Conservation (phyloP, 2,888 invertebrate species). For the Ormyrus pomaceus region DNA sequence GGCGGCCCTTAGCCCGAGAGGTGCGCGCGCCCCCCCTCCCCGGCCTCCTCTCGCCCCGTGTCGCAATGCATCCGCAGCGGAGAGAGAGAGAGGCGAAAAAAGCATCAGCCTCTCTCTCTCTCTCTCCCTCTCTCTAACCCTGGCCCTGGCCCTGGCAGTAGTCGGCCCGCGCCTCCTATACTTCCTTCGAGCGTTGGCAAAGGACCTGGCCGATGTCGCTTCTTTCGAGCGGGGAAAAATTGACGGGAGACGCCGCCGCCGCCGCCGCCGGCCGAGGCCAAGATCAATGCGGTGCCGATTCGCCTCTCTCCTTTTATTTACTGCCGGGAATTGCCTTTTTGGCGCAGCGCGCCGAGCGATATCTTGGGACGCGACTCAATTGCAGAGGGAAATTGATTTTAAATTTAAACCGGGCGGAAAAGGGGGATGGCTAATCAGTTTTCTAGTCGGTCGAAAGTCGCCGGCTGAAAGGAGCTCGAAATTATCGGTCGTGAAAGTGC, state of each 20-base stretch:
- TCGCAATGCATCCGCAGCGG: slow-evolving; percentile 75
- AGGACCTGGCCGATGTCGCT: not conserved
- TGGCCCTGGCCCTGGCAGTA: slow-evolving; percentile 30
- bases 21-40: slow-evolving; percentile 8
- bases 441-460: no score
- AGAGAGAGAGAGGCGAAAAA: slow-evolving; percentile 38
- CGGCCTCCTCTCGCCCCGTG: slow-evolving; percentile 60
- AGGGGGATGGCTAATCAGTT: no score
- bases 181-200: slow-evolving; percentile 1
- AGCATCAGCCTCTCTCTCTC: not conserved
- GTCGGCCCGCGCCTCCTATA: not conserved
- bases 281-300: no score
- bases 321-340: no score
- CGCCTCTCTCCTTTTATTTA: no score
- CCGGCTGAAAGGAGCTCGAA: no score
- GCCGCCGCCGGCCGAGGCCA: no score
- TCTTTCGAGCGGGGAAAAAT: not conserved
- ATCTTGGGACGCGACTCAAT: no score
- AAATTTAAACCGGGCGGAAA: no score
- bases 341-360: no score
- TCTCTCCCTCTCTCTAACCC: not conserved
- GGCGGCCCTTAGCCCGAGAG: not conserved
- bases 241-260: not conserved
- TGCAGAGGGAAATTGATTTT: no score
- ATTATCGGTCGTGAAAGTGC: no score